Evolutionary conservation across 2,797 vertebrate species (phyloP).

Genomic region (Monodelphis domestica): DNA sequence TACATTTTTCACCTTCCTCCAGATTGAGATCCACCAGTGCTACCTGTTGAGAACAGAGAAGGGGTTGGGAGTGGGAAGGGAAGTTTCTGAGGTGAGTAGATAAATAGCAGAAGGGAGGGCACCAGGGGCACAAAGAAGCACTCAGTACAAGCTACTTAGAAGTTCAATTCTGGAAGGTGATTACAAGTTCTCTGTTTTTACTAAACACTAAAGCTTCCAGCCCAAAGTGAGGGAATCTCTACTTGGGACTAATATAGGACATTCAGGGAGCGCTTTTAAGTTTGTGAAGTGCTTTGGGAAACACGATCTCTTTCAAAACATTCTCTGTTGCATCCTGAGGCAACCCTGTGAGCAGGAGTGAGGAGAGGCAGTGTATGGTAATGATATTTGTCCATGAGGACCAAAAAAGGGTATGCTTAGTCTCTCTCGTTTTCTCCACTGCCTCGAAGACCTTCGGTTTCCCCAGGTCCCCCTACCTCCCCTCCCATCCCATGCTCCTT

Average conservation of each 20-base stretch:
- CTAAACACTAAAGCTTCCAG: not conserved
- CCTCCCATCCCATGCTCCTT: too few species aligned
- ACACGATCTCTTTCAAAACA: not conserved
- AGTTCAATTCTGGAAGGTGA: not conserved
- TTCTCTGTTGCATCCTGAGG: not conserved
- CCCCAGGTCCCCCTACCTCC: not conserved
- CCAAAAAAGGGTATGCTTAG: not conserved
- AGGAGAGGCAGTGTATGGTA: not conserved
- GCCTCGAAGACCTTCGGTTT: not conserved
- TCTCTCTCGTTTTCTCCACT: not conserved
- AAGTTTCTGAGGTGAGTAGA: not conserved
- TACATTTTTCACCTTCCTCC: constrained; percentile 88
- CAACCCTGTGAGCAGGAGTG: not conserved
- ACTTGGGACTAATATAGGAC: not conserved
- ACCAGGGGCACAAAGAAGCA: not conserved
- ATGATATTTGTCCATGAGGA: not conserved
- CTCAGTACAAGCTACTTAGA: too few species aligned
- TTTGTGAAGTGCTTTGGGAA: not conserved
- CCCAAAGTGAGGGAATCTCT: too few species aligned
- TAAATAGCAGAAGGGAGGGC: not conserved
- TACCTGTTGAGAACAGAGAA: constrained; percentile 85
- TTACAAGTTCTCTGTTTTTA: not conserved
- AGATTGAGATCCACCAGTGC: constrained; percentile 91
- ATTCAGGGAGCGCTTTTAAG: not conserved
- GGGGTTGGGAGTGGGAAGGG: not conserved